Evolutionary conservation across 1,140 invertebrate genomes (phyloP), one percentile per base, ranked within the genome.

Genomic region (Steinernema feltiae): DNA sequence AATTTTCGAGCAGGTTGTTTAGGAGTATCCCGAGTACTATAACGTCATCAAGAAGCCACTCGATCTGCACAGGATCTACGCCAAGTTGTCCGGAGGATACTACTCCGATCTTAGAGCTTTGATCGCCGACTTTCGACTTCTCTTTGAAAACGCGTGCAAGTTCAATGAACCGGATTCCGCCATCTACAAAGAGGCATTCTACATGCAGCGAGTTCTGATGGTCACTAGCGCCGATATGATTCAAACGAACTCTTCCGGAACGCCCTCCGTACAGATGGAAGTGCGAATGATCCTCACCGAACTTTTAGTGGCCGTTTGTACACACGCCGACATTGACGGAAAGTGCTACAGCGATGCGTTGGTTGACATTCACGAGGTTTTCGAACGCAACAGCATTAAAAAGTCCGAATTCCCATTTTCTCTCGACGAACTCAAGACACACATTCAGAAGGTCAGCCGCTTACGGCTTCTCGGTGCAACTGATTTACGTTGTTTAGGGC

Each of bases 91-190:
- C 53, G 69, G 71, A 31, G 72, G 72, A 17, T 73, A 78, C 48
- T 86, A 85, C 71, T 41, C 69, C 3, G 91, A 89, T 74, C 88
- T 98, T 7, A 94, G 97, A 71, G 94, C 97, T 79, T 88, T 98
- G 48, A 91, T 95, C 0, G 91, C 92, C 0, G 97, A 99, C 88
- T 93, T 98, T 84, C 91, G 94, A 80, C 89, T 97, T 18, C 97
- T 99, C 94, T 96, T 99, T 87, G 95, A 99, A 83, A 99, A 99
- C 87, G 97, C 96, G 30, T 98, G 95, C 89, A 97, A 97, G 88
- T 99, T 97, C 87, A 99, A 99, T 87, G 97, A 99, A 87, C 96
- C 97, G 0, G 95, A 98, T 87, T 98, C 95, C 0, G 93, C 96
- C 86, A 97, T 99, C 81, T 99, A 99, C 87, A 98, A 98, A 88